A percentile compares a stretch with the other conserved stretches of the same genome.
Conservation (phyloP, 2,888 invertebrate genomes). For the Sclerodermus sp. region DNA sequence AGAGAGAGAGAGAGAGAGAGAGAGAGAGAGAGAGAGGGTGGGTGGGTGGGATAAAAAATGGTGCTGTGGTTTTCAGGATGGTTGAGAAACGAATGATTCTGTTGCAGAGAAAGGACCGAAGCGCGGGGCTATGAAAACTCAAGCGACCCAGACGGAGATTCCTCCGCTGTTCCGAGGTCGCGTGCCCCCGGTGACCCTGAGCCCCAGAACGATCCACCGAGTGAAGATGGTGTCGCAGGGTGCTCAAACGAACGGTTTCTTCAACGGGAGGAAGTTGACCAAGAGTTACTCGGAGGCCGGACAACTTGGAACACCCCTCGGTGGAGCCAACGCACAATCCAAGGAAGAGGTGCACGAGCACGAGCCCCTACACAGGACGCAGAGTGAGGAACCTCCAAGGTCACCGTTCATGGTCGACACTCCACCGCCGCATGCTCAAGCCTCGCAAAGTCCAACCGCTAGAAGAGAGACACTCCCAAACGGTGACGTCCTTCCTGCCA, state of each 20-base stretch:
- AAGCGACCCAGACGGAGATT: constrained; percentile 88
- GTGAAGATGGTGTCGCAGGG: constrained; percentile 89
- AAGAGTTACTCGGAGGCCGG: constrained; percentile 84
- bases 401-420: constrained; percentile 70
- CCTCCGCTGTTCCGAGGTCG: constrained; percentile 64
- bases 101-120: constrained; percentile 75
- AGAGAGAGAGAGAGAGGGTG: too few species aligned
- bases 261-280: constrained; percentile 75
- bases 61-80: too few species aligned
- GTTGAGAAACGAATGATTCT: too few species aligned
- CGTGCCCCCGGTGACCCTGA: constrained; percentile 65
- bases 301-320: constrained; percentile 52
- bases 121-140: constrained; percentile 85
- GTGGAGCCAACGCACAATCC: constrained; percentile 25
- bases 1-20: too few species aligned
- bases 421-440: constrained; percentile 55
- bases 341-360: constrained; percentile 56
- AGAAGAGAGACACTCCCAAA: constrained; percentile 35
- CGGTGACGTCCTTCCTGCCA: constrained; percentile 32
- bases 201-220: constrained; percentile 81
- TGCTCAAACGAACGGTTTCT: constrained; percentile 83
- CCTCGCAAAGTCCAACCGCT: constrained; percentile 6
- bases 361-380: constrained; percentile 78
- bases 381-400: constrained; percentile 81
- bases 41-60: too few species aligned